phyloP scores from a whole-genome alignment of 2,113 vertebrate species.

The Pyrgilauda ruficollis region DNA sequence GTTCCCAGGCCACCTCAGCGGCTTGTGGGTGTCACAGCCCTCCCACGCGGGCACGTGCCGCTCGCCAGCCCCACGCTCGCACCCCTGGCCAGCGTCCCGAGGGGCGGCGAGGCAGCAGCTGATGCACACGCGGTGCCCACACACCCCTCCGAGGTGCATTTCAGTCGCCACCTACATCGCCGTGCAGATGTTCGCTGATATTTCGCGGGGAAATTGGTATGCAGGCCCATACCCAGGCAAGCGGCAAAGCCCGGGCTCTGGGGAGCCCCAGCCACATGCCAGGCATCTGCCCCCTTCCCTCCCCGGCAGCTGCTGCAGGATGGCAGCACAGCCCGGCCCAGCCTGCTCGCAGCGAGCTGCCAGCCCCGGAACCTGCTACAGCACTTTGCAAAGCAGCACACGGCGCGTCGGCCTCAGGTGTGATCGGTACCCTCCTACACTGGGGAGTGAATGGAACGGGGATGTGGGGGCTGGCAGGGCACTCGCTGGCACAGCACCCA shows the following conservation, averaged over 20 bases:
- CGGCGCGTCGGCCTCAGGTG: accelerated
- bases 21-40: conserved; percentile 22
- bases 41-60: neutral
- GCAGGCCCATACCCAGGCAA: neutral
- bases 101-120: neutral
- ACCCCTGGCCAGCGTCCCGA: neutral
- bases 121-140: neutral
- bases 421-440: neutral
- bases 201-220: neutral
- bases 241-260: neutral
- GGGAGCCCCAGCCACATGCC: conserved; percentile 19
- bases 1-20: neutral
- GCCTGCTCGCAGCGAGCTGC: neutral
- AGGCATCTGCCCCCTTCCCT: conserved; percentile 15
- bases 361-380: neutral
- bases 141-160: neutral
- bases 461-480: neutral
- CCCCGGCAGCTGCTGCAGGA: neutral
- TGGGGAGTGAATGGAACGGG: accelerated
- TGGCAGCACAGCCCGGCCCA: neutral
- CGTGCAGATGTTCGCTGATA: neutral
- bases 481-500: neutral
- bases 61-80: neutral
- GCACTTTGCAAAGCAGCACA: accelerated
- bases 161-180: neutral